A percentile compares a stretch with the other conserved stretches of the same genome.
Conservation (phyloP, 2,888 invertebrate genomes). For the Stenchaetothrips biformis region DNA sequence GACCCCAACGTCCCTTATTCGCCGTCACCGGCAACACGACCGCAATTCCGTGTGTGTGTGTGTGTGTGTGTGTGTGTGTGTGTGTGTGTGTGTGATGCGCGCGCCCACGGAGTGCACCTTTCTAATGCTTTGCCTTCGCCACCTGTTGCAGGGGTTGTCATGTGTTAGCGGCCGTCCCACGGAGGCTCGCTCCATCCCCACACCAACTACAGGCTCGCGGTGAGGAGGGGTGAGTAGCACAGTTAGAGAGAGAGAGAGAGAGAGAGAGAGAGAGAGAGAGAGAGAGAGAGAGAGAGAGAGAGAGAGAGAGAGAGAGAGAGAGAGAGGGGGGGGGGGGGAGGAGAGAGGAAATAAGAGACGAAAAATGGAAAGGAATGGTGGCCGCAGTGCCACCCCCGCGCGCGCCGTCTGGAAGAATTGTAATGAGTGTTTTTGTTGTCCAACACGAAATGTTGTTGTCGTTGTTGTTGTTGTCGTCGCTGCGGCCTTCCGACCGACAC, state of each 20-base stretch:
- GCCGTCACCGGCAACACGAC: too few species aligned
- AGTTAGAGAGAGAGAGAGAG: too few species aligned
- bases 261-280: not conserved
- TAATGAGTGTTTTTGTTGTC: too few species aligned
- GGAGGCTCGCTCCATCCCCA: not conserved
- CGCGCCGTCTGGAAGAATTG: too few species aligned
- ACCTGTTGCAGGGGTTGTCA: constrained; percentile 9
- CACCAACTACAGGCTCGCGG: not conserved
- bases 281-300: not conserved
- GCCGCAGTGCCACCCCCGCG: too few species aligned
- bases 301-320: not conserved
- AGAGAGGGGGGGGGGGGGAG: too few species aligned
- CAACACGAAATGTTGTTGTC: too few species aligned
- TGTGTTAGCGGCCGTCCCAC: not conserved
- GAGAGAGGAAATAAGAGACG: not conserved
- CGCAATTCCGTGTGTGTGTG: not conserved
- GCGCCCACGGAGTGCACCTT: not conserved
- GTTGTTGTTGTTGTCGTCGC: too few species aligned
- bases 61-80: not conserved
- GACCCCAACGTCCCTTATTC: too few species aligned
- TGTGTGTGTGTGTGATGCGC: too few species aligned
- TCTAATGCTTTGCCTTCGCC: not conserved
- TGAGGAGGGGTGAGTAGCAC: not conserved
- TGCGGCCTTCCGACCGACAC: too few species aligned
- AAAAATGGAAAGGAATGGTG: too few species aligned